phyloP scores from a whole-genome alignment of 2,113 vertebrate species.

The Nycticryphes semicollaris region DNA sequence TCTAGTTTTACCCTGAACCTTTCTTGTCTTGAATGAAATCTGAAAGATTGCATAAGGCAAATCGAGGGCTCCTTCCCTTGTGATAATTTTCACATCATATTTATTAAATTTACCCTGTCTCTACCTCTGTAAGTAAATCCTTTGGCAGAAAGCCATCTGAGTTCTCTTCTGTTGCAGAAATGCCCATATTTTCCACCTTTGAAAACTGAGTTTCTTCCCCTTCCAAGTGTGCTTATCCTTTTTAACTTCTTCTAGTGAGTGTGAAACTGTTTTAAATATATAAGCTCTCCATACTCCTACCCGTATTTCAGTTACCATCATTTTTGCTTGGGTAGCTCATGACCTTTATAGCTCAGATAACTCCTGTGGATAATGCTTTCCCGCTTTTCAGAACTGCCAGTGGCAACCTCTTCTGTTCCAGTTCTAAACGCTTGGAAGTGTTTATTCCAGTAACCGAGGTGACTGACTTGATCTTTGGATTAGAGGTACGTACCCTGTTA shows the following conservation, averaged over 20 bases:
- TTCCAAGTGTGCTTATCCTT: neutral
- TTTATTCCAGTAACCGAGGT: neutral
- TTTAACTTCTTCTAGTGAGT: neutral
- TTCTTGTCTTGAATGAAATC: neutral
- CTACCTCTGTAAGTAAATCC: neutral
- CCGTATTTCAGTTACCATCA: neutral
- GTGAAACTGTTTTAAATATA: neutral
- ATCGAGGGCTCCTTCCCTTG: neutral
- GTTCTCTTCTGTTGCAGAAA: neutral
- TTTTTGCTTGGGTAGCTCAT: neutral
- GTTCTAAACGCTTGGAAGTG: neutral
- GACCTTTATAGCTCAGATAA: neutral
- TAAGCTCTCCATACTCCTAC: neutral
- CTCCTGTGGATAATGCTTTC: neutral
- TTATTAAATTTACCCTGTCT: neutral
- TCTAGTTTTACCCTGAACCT: neutral
- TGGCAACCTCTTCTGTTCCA: neutral
- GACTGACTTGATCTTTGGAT: neutral
- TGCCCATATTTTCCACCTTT: neutral
- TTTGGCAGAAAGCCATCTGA: neutral
- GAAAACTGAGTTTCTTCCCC: neutral
- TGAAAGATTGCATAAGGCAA: neutral
- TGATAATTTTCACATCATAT: neutral
- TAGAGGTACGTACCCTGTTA: neutral
- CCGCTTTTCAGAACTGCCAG: neutral